A percentile compares a stretch with the other conserved stretches of the same genome.
These are phyloP conservation scores for Macaria notata DNA, from an alignment of 2,888 invertebrate genomes.

Conservation along the genomic window DNA sequence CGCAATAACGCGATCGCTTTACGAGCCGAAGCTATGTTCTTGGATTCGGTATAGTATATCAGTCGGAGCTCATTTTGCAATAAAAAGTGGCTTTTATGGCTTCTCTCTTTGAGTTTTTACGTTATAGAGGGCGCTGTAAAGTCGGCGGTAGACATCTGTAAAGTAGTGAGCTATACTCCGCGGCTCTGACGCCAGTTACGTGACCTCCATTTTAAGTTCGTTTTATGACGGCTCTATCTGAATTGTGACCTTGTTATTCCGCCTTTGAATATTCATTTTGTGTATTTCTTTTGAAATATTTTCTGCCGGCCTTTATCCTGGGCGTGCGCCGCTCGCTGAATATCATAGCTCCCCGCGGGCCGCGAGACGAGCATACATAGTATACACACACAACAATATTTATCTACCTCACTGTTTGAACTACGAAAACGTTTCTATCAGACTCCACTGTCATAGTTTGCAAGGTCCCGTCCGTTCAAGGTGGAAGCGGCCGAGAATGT, in stretches of 20 bases:
- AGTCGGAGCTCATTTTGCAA: constrained; percentile 42
- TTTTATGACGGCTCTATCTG: constrained; percentile 21
- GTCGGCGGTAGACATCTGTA: constrained; percentile 28
- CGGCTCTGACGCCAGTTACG: constrained; percentile 21
- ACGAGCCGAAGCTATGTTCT: constrained; percentile 53
- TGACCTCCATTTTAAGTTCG: constrained; percentile 18
- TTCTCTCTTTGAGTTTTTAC: constrained; percentile 35
- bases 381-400: no score
- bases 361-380: no score
- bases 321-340: no score
- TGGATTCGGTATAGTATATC: constrained; percentile 56
- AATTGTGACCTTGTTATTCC: constrained; percentile 18
- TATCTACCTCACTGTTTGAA: no score
- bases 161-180: constrained; percentile 24
- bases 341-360: no score
- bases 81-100: constrained; percentile 37
- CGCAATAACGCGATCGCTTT: constrained; percentile 69
- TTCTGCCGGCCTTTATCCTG: not conserved
- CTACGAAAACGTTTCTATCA: no score
- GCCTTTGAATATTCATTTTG: constrained; percentile 10
- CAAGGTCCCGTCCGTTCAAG: no score
- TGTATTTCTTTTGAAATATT: constrained; percentile 5
- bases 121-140: constrained; percentile 31
- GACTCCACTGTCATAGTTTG: no score
- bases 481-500: no score